Percentiles rank a stretch among this genome's conserved stretches.
These are phyloP conservation scores for Andrena trimmerana DNA, from an alignment of 2,888 invertebrate species.

Conservation along the genomic window DNA sequence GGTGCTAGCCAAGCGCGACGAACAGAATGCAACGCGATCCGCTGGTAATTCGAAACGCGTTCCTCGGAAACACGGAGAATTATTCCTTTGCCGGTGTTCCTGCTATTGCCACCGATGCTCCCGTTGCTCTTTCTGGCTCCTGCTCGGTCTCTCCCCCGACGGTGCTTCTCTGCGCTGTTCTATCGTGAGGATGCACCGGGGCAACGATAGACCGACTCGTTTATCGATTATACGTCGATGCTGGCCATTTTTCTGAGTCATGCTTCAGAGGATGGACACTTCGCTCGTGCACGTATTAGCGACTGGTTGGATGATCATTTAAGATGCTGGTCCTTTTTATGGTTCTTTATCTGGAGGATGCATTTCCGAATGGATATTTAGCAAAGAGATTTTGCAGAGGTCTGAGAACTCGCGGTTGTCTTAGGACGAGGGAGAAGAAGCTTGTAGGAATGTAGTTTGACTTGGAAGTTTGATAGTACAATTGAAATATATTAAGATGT, in stretches of 20 bases:
- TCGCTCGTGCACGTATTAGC: not conserved
- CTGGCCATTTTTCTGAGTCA: not conserved
- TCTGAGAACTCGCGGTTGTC: too few species aligned
- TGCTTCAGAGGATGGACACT: not conserved
- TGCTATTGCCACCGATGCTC: constrained; percentile 60
- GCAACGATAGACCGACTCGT: constrained; percentile 32
- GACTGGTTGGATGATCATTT: too few species aligned
- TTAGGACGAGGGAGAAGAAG: too few species aligned
- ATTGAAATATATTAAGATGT: too few species aligned
- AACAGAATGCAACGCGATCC: constrained; percentile 82
- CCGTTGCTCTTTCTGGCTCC: constrained; percentile 51
- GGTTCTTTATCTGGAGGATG: too few species aligned
- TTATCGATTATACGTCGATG: constrained; percentile 7
- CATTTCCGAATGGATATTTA: too few species aligned
- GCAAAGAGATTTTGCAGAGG: too few species aligned
- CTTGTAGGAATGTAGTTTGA: too few species aligned
- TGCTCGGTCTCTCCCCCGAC: constrained; percentile 26
- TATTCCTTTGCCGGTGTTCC: constrained; percentile 76
- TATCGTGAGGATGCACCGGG: constrained; percentile 33
- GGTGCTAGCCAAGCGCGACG: constrained; percentile 81
- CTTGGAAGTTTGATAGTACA: too few species aligned
- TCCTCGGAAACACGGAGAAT: constrained; percentile 79
- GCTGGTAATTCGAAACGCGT: constrained; percentile 82
- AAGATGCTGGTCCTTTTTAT: too few species aligned
- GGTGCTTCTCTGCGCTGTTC: constrained; percentile 37